A percentile compares a stretch with the other conserved stretches of the same genome.
Conservation (phyloP, 2,113 vertebrate species). For the Pelodiscus sinensis region DNA sequence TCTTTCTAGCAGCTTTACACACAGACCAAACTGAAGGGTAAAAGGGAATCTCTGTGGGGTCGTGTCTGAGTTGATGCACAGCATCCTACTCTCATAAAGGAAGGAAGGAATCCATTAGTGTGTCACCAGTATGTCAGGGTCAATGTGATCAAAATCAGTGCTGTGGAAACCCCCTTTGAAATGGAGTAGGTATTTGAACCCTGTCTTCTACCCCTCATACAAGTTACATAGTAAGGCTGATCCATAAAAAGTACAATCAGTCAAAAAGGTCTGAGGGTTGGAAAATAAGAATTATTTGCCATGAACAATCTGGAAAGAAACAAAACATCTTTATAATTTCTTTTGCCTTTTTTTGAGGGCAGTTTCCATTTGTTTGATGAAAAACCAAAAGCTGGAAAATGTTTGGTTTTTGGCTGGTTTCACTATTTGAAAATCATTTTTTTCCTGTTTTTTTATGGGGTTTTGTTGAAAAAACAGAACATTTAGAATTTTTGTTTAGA, state of each 20-base stretch:
- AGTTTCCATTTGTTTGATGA: slow-evolving; percentile 18
- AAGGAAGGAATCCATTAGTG: neutral
- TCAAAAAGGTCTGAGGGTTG: neutral
- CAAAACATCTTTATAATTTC: neutral
- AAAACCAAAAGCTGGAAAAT: slow-evolving; percentile 42
- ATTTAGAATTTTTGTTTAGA: slow-evolving; percentile 21
- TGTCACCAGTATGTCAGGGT: neutral
- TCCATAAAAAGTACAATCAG: neutral
- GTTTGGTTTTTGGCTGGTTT: slow-evolving; percentile 44
- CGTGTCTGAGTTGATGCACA: too few relatives aligned
- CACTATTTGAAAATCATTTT: slow-evolving; percentile 36
- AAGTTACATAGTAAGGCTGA: neutral
- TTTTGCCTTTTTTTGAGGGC: neutral
- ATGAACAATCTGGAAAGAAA: neutral
- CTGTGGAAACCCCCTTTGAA: neutral
- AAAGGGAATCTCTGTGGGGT: neutral
- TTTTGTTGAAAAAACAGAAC: slow-evolving; percentile 13
- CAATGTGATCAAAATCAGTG: fast-evolving
- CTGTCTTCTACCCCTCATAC: neutral
- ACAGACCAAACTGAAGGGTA: neutral
- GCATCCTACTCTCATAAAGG: neutral
- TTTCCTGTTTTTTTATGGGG: slow-evolving; percentile 48
- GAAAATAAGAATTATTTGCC: neutral
- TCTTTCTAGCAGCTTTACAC: neutral
- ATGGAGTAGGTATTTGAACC: too few relatives aligned